Conservation (phyloP, 2,888 invertebrate genomes). For the Agriotes lineatus region DNA sequence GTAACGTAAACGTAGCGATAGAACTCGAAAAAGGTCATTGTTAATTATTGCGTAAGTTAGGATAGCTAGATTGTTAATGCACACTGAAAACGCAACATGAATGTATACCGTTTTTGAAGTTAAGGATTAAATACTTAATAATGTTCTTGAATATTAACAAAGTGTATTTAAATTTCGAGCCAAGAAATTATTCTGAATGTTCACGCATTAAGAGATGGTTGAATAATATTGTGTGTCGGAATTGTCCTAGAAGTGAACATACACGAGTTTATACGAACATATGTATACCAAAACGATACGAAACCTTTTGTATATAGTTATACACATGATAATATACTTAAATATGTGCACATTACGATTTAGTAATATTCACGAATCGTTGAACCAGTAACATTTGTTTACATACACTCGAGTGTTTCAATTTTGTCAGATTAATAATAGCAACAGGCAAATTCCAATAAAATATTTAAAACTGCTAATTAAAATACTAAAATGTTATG, state of each 20-base stretch:
- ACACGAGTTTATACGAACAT: not conserved
- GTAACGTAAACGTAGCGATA: conserved; percentile 53
- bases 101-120: conserved; percentile 56
- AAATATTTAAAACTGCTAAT: too few species aligned
- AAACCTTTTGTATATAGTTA: not conserved
- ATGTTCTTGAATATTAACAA: conserved; percentile 38
- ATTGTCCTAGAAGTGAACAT: too few species aligned
- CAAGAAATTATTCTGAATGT: conserved; percentile 13
- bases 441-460: too few species aligned
- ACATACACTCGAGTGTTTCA: too few species aligned
- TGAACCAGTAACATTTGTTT: too few species aligned
- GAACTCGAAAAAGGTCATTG: conserved; percentile 59
- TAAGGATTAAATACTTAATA: conserved; percentile 34
- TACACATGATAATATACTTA: not conserved
- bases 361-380: too few species aligned
- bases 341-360: too few species aligned
- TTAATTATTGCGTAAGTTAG: conserved; percentile 65
- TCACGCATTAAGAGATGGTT: not conserved
- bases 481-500: too few species aligned
- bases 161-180: not conserved
- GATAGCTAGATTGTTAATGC: conserved; percentile 57
- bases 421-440: too few species aligned
- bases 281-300: conserved; percentile 3
- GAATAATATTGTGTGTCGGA: not conserved
- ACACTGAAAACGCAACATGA: conserved; percentile 51